Conservation (phyloP, 2,888 invertebrate species). For the Cataglyphis altisquamis region DNA sequence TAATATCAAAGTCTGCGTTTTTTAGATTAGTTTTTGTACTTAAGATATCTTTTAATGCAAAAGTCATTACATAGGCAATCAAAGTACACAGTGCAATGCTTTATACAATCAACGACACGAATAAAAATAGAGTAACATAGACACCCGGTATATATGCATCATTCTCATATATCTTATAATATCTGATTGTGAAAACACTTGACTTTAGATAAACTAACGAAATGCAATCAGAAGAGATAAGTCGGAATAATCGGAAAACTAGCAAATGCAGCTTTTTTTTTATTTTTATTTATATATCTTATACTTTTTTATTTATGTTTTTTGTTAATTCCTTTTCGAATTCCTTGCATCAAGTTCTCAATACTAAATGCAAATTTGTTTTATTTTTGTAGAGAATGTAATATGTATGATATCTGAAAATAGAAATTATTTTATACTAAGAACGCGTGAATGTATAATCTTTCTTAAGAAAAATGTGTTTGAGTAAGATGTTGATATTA, state of each 20-base stretch:
- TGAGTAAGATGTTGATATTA: background rate
- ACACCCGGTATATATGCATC: background rate
- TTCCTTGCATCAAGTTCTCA: background rate
- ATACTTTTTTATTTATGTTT: background rate
- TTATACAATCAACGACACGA: background rate
- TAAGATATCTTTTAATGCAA: background rate
- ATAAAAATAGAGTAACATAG: background rate
- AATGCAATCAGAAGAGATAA: background rate
- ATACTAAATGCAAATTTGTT: background rate
- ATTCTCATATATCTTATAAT: background rate
- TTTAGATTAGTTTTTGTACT: conserved; percentile 18
- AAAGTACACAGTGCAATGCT: conserved; percentile 21
- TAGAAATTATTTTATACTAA: conserved; percentile 29
- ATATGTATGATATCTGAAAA: background rate
- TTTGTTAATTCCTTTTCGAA: background rate
- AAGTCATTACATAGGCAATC: conserved; percentile 6
- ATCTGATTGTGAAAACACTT: background rate
- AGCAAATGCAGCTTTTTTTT: background rate
- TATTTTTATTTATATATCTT: background rate
- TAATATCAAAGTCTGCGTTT: background rate
- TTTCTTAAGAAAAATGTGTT: conserved; percentile 12
- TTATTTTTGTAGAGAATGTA: background rate
- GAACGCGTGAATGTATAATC: background rate
- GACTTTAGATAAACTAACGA: background rate
- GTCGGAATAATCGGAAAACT: background rate